Conservation (phyloP, 1,140 invertebrate genomes). For the Diprion similis region DNA sequence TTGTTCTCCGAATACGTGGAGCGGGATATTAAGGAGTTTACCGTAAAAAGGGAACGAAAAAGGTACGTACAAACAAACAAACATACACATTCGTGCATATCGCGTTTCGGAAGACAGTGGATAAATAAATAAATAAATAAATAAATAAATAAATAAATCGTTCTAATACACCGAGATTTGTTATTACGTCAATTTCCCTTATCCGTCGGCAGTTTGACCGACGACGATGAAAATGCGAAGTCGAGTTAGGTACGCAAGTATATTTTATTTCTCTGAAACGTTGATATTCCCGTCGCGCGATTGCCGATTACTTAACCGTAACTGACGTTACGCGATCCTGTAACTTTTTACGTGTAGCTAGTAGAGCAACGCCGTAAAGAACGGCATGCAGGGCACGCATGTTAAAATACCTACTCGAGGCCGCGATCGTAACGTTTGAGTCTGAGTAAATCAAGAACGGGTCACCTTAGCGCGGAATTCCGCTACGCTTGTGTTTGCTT, state of each 20-base stretch:
- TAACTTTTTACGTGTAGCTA: neutral
- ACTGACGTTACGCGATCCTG: conserved; percentile 1
- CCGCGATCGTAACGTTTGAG: too few species aligned
- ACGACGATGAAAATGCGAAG: too few species aligned
- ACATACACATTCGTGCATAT: too few species aligned
- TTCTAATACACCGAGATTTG: neutral
- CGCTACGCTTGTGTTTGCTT: too few species aligned
- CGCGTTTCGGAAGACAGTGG: neutral
- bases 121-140: neutral
- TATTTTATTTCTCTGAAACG: neutral
- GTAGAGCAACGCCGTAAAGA: neutral
- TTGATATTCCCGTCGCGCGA: neutral
- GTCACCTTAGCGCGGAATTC: too few species aligned
- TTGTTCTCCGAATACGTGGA: conserved; percentile 53
- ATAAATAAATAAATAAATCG: neutral
- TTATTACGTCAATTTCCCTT: neutral
- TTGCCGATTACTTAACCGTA: neutral
- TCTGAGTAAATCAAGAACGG: too few species aligned
- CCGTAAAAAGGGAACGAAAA: conserved; percentile 42
- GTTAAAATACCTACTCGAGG: neutral
- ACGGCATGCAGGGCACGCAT: neutral
- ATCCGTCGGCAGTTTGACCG: neutral
- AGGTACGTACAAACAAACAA: conserved; percentile 46
- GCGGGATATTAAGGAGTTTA: conserved; percentile 49
- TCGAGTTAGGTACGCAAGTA: too few species aligned